Percentiles rank a stretch among this genome's conserved stretches.
These are phyloP conservation scores for Sogatella furcifera DNA, from an alignment of 1,140 invertebrate genomes.

Conservation along the genomic window DNA sequence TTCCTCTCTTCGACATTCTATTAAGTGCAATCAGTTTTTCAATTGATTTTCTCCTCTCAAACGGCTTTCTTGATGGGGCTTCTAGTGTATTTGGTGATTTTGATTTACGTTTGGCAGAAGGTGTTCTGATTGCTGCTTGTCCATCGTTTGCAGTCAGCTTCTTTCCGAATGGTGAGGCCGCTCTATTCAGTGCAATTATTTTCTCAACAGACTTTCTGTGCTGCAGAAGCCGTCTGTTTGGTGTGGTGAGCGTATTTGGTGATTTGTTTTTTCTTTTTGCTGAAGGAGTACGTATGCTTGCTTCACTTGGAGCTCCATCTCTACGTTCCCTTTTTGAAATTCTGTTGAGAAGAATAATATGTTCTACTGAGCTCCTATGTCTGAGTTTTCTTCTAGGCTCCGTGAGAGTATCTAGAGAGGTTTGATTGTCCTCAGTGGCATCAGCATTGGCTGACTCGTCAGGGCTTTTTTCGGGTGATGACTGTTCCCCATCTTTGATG, in stretches of 20 bases:
- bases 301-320: background rate
- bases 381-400: background rate
- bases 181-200: background rate
- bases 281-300: background rate
- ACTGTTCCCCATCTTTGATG: background rate
- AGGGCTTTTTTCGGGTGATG: background rate
- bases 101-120: background rate
- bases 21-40: background rate
- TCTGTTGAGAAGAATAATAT: background rate
- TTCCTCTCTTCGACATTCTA: background rate
- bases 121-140: slow-evolving; percentile 2
- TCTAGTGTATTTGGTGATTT: background rate
- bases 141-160: slow-evolving; percentile 1
- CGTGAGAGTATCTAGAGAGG: background rate
- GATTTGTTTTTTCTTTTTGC: background rate
- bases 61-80: background rate
- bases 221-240: slow-evolving; percentile 3
- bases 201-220: slow-evolving; percentile 1
- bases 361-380: background rate
- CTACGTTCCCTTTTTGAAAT: background rate
- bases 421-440: background rate
- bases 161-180: slow-evolving; percentile 5
- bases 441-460: background rate
- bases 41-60: background rate
- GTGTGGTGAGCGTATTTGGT: slow-evolving; percentile 1